A percentile compares a stretch with the other conserved stretches of the same genome.
Conservation (phyloP, 2,888 invertebrate genomes). For the Drosophila mulleri region DNA sequence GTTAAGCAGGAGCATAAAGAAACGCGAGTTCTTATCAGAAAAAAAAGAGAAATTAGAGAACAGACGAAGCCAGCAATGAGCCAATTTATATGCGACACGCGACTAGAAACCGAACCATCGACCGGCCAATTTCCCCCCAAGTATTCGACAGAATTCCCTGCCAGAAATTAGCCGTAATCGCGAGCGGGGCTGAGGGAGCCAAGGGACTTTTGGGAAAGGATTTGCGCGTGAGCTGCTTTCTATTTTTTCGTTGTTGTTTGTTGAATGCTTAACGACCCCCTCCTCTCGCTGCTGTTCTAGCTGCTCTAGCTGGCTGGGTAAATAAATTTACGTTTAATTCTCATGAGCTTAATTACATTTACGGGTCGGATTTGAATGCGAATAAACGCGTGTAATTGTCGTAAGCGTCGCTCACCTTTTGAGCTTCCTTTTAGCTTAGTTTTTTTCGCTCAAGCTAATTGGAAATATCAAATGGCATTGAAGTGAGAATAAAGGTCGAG, state of each 20-base stretch:
- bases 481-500: slow-evolving; percentile 26
- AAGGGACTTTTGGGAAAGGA: slow-evolving; percentile 52
- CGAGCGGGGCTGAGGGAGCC: background rate
- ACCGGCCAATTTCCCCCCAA: slow-evolving; percentile 24
- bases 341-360: slow-evolving; percentile 78
- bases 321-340: slow-evolving; percentile 75
- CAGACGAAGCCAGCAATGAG: slow-evolving; percentile 63
- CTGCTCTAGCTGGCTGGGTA: slow-evolving; percentile 31
- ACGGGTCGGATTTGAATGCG: slow-evolving; percentile 70
- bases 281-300: too few species aligned
- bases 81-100: slow-evolving; percentile 77
- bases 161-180: slow-evolving; percentile 32
- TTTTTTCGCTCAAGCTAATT: slow-evolving; percentile 54
- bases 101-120: slow-evolving; percentile 41
- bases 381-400: slow-evolving; percentile 65
- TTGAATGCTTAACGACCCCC: slow-evolving; percentile 34
- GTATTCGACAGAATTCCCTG: slow-evolving; percentile 32
- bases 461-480: slow-evolving; percentile 55
- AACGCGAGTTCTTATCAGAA: slow-evolving; percentile 48
- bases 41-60: slow-evolving; percentile 46
- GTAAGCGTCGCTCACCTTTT: background rate
- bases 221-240: slow-evolving; percentile 36
- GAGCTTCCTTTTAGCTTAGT: background rate
- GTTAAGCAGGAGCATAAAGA: slow-evolving; percentile 4
- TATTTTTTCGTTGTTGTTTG: slow-evolving; percentile 2